phyloP scores from a whole-genome alignment of 2,797 vertebrate species.

The Sebastes nivosus region DNA sequence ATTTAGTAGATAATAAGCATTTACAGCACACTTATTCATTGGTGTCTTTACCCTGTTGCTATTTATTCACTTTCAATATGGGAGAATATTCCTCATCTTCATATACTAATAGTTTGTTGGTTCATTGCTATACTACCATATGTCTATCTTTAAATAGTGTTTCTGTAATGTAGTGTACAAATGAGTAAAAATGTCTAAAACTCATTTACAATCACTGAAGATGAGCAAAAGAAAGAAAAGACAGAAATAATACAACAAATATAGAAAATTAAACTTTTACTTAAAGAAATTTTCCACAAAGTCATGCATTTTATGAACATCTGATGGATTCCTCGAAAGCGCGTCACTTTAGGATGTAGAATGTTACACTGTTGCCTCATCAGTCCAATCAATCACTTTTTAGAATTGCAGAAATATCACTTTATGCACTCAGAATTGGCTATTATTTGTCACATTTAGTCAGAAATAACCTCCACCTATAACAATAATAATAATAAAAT shows the following conservation, averaged over 20 bases:
- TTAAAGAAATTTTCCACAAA: not conserved
- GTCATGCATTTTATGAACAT: not conserved
- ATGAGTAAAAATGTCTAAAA: not conserved
- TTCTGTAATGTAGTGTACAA: not conserved
- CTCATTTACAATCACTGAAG: not conserved
- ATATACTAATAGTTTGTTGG: not conserved
- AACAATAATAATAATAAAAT: not conserved
- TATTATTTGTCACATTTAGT: not conserved
- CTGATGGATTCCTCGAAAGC: not conserved
- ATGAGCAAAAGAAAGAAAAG: not conserved
- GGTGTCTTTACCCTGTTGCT: not conserved
- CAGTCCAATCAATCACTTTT: not conserved
- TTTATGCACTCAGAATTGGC: not conserved
- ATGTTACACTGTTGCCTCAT: no score
- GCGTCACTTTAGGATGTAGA: not conserved
- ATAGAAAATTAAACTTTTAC: not conserved
- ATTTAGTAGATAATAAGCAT: not conserved
- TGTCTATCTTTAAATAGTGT: not conserved
- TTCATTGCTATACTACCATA: not conserved
- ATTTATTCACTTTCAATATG: not conserved
- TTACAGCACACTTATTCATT: not conserved
- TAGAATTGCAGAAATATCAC: not conserved
- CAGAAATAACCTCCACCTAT: not conserved
- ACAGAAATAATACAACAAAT: not conserved
- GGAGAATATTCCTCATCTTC: no score